These are phyloP conservation scores for Oligia strigilis DNA, from an alignment of 2,888 invertebrate species.

Conservation along the genomic window DNA sequence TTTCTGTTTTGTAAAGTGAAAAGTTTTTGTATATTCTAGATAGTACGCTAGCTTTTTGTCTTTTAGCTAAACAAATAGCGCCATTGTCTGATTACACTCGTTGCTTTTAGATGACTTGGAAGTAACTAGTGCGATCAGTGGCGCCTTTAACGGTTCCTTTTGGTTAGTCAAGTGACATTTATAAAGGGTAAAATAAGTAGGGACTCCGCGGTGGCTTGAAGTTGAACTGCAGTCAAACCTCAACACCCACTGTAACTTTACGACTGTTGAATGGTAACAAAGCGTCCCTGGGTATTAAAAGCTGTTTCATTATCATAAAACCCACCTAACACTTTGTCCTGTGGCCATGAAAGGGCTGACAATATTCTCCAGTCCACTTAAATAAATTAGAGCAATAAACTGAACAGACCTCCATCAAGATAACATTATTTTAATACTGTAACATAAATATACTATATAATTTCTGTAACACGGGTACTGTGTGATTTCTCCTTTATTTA, in stretches of 20 bases:
- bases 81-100: too few species aligned
- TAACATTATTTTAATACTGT: conserved; percentile 10
- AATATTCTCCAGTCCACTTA: conserved; percentile 4
- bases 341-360: conserved; percentile 12
- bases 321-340: conserved; percentile 18
- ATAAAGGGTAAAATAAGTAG: not conserved
- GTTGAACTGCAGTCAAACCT: not conserved
- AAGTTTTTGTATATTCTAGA: not conserved
- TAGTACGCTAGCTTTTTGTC: not conserved
- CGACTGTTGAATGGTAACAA: conserved; percentile 8
- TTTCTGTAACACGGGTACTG: not conserved
- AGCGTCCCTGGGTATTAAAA: conserved; percentile 14
- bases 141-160: not conserved
- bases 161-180: not conserved
- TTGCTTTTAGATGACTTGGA: not conserved
- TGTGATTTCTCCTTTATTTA: not conserved
- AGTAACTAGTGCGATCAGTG: not conserved
- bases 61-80: not conserved
- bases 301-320: conserved; percentile 17
- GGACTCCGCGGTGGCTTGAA: too few species aligned
- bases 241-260: conserved; percentile 12
- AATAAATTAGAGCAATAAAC: conserved; percentile 36
- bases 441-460: not conserved
- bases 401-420: not conserved
- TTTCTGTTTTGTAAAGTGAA: not conserved